Evolutionary conservation across 2,888 invertebrate genomes (phyloP), one percentile per base, ranked within the genome.

Genomic region (Hyles lineata): DNA sequence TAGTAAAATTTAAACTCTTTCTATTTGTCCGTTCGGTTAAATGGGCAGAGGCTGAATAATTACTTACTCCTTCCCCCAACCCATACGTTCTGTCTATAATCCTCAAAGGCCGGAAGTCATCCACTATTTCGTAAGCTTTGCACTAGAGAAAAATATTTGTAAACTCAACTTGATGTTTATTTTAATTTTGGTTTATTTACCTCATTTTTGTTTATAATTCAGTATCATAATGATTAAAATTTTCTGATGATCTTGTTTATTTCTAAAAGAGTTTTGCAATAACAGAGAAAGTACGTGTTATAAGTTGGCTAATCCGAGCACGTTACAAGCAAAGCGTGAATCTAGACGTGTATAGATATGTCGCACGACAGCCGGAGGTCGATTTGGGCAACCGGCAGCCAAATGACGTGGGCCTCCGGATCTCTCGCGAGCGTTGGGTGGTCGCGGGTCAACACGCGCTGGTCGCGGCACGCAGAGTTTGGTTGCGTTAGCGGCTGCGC

Each of bases 401-500:
- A 87, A 73, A 69, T 70, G 76, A 73, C 29, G 32, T 19, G 73
- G 89, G 80, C 9, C 88, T 75, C 70, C 80, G 78, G 80, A 76
- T 75, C 76, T 74, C 72, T 77, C 76, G 73, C 60, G 71, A 75
- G 70, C 62, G 74, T 71, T 71, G 72, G 75, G 77, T 79, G 79
- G 74, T 76, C 77, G 74, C 78, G 79, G 87, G 60, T 87, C 88
- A 79, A 67, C 60, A 55, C 79, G 75, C 61, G 77, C 76, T 84
- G 88, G 90, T 71, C 80, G 81, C 72, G 74, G 79, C 77, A 77
- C 80, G 83, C 83, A 83, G 85, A 88, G 85, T 85, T 82, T 87
- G 87, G 85, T 90, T 89, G 89, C 88, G 89, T 86, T 90, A 89
- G 89, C 90, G 88, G 79, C 89, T 90, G 92, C 91, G 92, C 92